Base-by-base conservation (phyloP, 2,113 vertebrate species). In the Dryoscopus gambensis region DNA sequence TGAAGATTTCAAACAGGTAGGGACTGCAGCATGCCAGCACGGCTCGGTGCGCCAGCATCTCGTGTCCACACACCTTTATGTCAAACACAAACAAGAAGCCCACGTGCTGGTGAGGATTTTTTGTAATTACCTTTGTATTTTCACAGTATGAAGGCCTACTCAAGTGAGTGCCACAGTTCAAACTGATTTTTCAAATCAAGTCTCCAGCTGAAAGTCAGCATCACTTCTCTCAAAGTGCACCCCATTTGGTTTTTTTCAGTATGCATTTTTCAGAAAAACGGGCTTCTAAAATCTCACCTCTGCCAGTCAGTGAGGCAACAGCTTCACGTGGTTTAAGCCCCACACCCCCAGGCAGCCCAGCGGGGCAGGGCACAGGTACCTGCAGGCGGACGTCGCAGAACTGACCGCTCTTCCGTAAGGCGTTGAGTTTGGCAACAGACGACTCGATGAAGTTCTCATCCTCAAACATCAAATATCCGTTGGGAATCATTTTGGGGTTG, bases 1-100 rank as follows among this genome's bases (percentile, higher is more conserved):
- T 99, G 96, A 99, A 99, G 98, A 99, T 99, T 98, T 99, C 99
- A 90, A 99, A 99, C 96, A 99, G 96, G 96, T 99, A 99, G 39
- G 99, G 99, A 93, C 99, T 99, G 98, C 99, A 99, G 98, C 99
- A 99, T 33, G 99, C 99, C 95, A 99, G 98, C 18, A 99, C 99
- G 3, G 99, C 99, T 93, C 99, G 98, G 95, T 99, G 99, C 6
- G 99, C 99, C 97, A 99, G 98, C 98, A 99, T 98, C 96, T 99
- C 99, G 39, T 99, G 99, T 53, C 99, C 99, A 94, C 99, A 99
- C 31, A 99, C 99, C 99, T 99, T 95, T 37, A 95, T 90, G 55
- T 23, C 85, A 59, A 71, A 90, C 44, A 97, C 50, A 90, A 71
- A 78, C 40, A 59, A 84, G 39, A 64, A 85, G 71, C 64, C 31